Conservation (phyloP, 1,140 invertebrate genomes). For the Drosophila bifasciata region DNA sequence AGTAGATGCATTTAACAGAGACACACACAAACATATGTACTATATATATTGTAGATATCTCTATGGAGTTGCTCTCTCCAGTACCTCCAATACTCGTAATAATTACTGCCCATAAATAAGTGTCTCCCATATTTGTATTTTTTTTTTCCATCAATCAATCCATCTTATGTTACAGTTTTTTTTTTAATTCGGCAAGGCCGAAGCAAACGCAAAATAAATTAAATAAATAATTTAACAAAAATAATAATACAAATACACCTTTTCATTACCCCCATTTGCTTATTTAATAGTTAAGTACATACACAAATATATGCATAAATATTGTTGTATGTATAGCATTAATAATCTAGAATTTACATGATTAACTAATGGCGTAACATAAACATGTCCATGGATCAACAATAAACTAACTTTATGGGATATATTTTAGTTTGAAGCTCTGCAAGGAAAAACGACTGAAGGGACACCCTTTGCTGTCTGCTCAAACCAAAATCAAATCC, state of each 20-base stretch:
- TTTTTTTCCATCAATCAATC: constrained; percentile 7
- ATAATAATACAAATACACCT: constrained; percentile 15
- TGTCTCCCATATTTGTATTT: neutral
- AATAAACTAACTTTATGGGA: neutral
- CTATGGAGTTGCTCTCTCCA: constrained; percentile 1
- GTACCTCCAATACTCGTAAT: neutral
- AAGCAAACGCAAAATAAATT: constrained; percentile 27
- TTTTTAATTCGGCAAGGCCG: constrained; percentile 57
- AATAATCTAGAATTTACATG: constrained; percentile 2
- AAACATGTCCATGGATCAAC: neutral
- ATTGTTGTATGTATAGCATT: neutral
- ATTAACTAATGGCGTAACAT: constrained; percentile 1
- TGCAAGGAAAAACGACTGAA: no score
- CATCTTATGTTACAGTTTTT: constrained; percentile 32
- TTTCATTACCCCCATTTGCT: neutral
- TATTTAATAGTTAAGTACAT: constrained; percentile 16
- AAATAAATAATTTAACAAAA: constrained; percentile 2
- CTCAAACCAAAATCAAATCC: neutral
- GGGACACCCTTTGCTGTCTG: neutral
- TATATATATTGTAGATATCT: constrained; percentile 7
- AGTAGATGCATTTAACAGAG: constrained; percentile 18
- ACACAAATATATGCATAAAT: neutral
- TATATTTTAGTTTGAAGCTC: neutral
- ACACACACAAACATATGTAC: constrained; percentile 12
- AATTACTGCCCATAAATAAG: neutral